phyloP scores from a whole-genome alignment of 2,888 invertebrate species.

The Helicoverpa assulta region DNA sequence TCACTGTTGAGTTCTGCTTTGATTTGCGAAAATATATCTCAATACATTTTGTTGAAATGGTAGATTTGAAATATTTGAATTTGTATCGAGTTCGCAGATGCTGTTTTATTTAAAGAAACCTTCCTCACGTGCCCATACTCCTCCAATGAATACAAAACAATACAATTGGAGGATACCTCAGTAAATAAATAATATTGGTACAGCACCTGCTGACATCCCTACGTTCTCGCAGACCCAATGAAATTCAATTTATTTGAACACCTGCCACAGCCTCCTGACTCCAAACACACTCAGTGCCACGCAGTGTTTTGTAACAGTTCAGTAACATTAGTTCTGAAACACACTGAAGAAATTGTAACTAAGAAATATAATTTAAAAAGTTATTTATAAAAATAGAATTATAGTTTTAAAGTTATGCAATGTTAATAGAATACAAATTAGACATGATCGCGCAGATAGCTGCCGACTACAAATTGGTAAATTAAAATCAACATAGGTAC shows the following conservation, averaged over 20 bases:
- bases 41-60: background rate
- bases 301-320: slow-evolving; percentile 39
- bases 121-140: slow-evolving; percentile 13
- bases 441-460: slow-evolving; percentile 11
- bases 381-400: background rate
- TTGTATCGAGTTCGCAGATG: slow-evolving; percentile 24
- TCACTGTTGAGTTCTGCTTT: background rate
- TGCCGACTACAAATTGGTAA: slow-evolving; percentile 23
- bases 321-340: slow-evolving; percentile 27
- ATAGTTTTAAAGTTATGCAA: background rate
- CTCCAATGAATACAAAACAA: slow-evolving; percentile 48
- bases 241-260: slow-evolving; percentile 69
- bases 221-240: slow-evolving; percentile 57
- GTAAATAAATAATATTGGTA: slow-evolving; percentile 49
- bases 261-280: slow-evolving; percentile 66
- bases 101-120: slow-evolving; percentile 36
- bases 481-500: slow-evolving; percentile 6
- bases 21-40: slow-evolving; percentile 33
- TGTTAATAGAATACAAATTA: background rate
- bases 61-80: too few species aligned
- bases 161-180: slow-evolving; percentile 42
- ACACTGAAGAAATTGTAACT: background rate
- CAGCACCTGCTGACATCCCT: slow-evolving; percentile 60
- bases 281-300: slow-evolving; percentile 13
- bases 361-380: too few species aligned